Base-by-base conservation (phyloP, 2,797 vertebrate genomes). In the Pelochelys cantorii region DNA sequence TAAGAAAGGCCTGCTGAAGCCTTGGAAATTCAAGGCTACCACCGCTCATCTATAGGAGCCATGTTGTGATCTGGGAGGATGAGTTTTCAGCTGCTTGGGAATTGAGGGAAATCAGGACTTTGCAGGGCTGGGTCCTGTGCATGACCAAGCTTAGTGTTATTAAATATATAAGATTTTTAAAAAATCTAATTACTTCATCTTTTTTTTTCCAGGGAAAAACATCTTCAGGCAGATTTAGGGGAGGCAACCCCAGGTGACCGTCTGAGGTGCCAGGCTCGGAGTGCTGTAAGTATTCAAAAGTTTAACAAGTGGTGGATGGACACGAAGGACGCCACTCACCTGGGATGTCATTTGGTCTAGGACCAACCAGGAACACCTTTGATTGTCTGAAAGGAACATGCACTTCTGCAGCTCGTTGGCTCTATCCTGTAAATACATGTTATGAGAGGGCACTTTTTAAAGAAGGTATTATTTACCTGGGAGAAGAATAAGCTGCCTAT, bases 1-100 rank as follows among this genome's bases (percentile, higher is more conserved):
- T 56, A 81, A 84, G 88, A 91, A 95, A 93, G 94, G 82, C 87
- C 52, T 85, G 62, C 75, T 59, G 94, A 94, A 88, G 65, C 90
- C 86, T 85, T 88, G 68, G 85, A 80, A 92, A 77, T 23, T 2
- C 0, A 77, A 59, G 29, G 31, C 82, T 85, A 62, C 89, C 80
- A 22, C 20, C 79, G 84, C 75, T 34, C 62, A 85, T 59, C 78
- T 81, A 91, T 74, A 62, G 23, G 90, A 84, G 11, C 22, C 65
- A 56, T 13, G 17, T 88, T 65, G 10, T 22, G 79, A 53, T 14
- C 37, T 86, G 53, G 88, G 81, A 79, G 81, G 2, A 15, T 81
- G n/a, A 0, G 2, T 29, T 84, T 92, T 86, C 8, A 29, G 31
- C 11, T 90, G 52, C 62, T 88, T 84, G 79, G 31, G 88, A 71